Evolutionary conservation across 1,140 invertebrate genomes (phyloP).

Genomic region (Eumeta japonica): DNA sequence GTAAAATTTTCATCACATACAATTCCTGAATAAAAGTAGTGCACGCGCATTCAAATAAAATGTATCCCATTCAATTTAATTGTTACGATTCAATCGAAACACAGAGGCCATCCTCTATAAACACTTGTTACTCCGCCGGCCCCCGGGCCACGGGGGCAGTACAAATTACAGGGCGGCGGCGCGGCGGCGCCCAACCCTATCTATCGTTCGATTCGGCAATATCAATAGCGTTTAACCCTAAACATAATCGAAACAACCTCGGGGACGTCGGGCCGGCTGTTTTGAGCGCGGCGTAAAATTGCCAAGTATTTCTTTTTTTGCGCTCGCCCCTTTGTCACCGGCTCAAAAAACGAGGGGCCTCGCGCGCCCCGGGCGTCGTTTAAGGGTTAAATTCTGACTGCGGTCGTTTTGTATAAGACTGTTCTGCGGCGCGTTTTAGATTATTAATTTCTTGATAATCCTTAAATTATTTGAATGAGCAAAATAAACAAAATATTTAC

Average conservation of each 20-base stretch:
- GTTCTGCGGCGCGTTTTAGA: slow-evolving; percentile 12
- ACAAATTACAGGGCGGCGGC: slow-evolving; percentile 49
- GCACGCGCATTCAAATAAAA: too few relatives aligned
- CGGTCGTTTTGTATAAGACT: slow-evolving; percentile 7
- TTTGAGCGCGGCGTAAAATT: slow-evolving; percentile 39
- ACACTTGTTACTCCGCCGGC: slow-evolving; percentile 29
- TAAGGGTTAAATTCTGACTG: slow-evolving; percentile 15
- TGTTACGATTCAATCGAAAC: too few relatives aligned
- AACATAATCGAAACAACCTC: slow-evolving; percentile 54
- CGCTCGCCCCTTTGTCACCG: slow-evolving; percentile 19
- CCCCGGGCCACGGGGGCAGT: slow-evolving; percentile 35
- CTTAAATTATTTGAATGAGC: neutral
- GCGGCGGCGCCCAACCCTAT: too few relatives aligned
- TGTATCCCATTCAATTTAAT: too few relatives aligned
- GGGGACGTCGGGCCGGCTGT: slow-evolving; percentile 29
- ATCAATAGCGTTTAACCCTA: slow-evolving; percentile 56
- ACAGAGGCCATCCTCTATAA: slow-evolving; percentile 41
- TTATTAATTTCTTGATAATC: neutral
- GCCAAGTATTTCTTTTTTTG: slow-evolving; percentile 53
- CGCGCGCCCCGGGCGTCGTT: slow-evolving; percentile 26
- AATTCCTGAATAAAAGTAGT: too few relatives aligned
- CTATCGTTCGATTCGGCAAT: too few relatives aligned
- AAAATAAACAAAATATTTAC: too few relatives aligned
- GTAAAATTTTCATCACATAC: too few relatives aligned
- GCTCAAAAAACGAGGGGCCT: slow-evolving; percentile 9